Base-by-base conservation (phyloP, 92 coral and sea anemone genomes). In the Parazoanthus darwini region DNA sequence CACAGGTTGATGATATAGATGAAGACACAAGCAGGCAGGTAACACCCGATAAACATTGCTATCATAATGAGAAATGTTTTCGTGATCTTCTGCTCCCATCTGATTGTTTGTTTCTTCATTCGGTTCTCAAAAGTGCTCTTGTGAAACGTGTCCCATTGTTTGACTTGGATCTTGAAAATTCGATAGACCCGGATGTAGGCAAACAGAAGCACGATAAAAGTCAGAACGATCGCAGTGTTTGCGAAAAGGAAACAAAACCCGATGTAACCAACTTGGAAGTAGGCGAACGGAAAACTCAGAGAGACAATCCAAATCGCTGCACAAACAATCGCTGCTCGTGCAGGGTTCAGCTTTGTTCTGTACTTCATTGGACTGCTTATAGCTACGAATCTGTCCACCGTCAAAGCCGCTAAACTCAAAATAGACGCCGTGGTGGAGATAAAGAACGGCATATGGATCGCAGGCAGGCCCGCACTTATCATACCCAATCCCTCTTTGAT, bases 371-470 rank as follows among this genome's bases (percentile, higher is more conserved):
- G 99, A 79, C 94, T 91, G 29, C 93, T 94, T 39, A 96, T 92
- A 78, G 99, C 99, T 25, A 95, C 86, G 89, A 92, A 96, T 16
- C 99, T 96, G 77, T 96, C 99, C 58, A 94, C 66, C 42, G 99
- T 96, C 59, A 96, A 89, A 11, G 94, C 95, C 10, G 96, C 93
- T 36, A 96, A 90, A 77, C 99, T 96, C 81, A 96, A 91, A 42
- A 96, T 92, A 20, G 98, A 95, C 7, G 99, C 99, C 2, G 96
- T 95, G 74, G 97, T 93, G 15, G 99, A 96, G 65, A 96, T 96
- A 68, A 96, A 96, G 88, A 95, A 96, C 35, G 99, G 94, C 94
- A 96, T 91, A n/a, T 96, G 99, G 39, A 96, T 92, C 6, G 93
- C 96, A 15, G 95, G 88, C 25, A 89, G 82, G 38, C 91, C 93